Evolutionary conservation across 2,888 invertebrate genomes (phyloP), one percentile per base, ranked within the genome.

Genomic region (Bibio marci): DNA sequence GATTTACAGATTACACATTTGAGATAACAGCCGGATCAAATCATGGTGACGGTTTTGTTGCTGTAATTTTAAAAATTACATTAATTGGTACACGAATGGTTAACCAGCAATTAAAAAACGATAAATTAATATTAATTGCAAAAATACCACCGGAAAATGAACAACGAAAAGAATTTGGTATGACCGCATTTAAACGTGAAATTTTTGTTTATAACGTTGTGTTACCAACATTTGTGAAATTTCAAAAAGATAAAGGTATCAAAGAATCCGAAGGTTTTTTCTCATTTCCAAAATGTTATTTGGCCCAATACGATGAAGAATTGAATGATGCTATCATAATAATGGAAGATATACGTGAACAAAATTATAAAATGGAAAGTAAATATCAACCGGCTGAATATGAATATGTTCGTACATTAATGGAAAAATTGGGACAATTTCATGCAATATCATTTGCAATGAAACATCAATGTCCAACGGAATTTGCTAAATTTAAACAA

Each of bases 341-440:
- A 4, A 32, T 32, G 32, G 32, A 32, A 17, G 32, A 32, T 32
- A 17, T 32, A 17, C 14, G 32, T 10, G 32, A 32, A 18, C 4
- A 13, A 32, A 14, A 14, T 32, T 32, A 14, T 32, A 3, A 4
- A 7, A 32, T 32, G 32, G 64, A 35, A 31, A 33, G 36, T 22
- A 40, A 36, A 28, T 32, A 26, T 2, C 36, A 28, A n/a, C 25
- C 36, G 3, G 26, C 22, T 8, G 35, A 34, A 18, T 35, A 36
- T 28, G 14, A 36, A 22, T 35, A 43, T 28, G 31, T 36, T 7
- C 19, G 27, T 10, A n/a, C 26, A 32, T 13, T 27, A 11, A 28
- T 43, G 22, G 17, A 28, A 11, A 28, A 35, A 15, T 10, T 43
- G 2, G 40, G 35, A 22, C 40, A 41, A 40, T 33, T 43, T 25